Evolutionary conservation across 1,140 invertebrate genomes (phyloP).

Genomic region (Drosophila subobscura): DNA sequence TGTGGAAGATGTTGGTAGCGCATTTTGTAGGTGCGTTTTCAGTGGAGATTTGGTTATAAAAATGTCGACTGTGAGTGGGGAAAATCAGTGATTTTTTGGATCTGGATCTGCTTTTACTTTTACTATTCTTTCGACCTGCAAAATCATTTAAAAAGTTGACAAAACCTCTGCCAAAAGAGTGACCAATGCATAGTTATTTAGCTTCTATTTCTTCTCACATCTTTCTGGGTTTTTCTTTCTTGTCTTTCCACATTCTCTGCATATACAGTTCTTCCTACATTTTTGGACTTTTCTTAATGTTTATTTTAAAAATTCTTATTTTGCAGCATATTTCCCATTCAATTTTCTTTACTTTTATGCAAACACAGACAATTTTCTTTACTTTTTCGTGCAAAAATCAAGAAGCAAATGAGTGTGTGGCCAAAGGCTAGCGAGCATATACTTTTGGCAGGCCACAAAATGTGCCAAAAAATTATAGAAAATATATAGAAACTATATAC

Average conservation of each 20-base stretch:
- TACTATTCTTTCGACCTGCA: too few species aligned
- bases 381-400: neutral
- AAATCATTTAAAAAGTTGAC: too few species aligned
- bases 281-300: conserved; percentile 3
- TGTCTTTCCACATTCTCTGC: neutral
- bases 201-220: neutral
- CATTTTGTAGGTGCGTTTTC: conserved; percentile 25
- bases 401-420: too few species aligned
- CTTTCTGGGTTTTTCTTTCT: neutral
- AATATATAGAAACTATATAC: conserved; percentile 10
- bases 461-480: conserved; percentile 34
- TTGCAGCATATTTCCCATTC: conserved; percentile 12
- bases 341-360: conserved; percentile 29
- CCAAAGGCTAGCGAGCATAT: conserved; percentile 19
- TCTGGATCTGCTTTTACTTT: too few species aligned
- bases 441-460: conserved; percentile 26
- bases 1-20: neutral
- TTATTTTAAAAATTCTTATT: conserved; percentile 20
- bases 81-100: too few species aligned
- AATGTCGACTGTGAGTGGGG: too few species aligned
- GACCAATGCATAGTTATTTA: neutral
- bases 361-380: conserved; percentile 9
- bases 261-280: neutral
- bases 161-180: too few species aligned
- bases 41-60: neutral